Evolutionary conservation across 2,797 vertebrate genomes (phyloP), one percentile per base, ranked within the genome.

Genomic region (Neomorphus geoffroyi): DNA sequence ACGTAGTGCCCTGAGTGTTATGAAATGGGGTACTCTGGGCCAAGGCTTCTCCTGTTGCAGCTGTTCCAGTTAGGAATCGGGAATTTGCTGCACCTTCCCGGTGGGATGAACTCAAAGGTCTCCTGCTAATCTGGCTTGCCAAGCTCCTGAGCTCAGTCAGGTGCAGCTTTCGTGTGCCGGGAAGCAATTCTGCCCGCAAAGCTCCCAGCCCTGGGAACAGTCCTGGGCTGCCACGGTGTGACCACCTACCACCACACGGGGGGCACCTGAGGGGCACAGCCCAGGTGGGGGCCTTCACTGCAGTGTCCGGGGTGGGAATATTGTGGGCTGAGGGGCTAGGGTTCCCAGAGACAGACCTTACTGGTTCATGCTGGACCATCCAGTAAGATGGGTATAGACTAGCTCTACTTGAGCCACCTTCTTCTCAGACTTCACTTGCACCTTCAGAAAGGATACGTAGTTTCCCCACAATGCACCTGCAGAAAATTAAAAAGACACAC

Each of bases 191-290:
- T 65, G 22, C 7, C 12, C 72, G 33, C 23, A 51, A 45, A 86
- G 24, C 8, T 1, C 1, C 22, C 35, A 53, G 6, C 30, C 19
- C 32, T 41, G 65, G 32, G 21, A 14, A 35, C 0, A 0, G 6
- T 79, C 7, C n/a, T 33, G 77, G 61, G 11, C 54, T 91, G 43
- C 18, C 15, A 0, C 3, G 10, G 7, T 56, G 48, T 53, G 51
- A 33, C 18, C 30, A 45, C 15, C 24, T 67, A 13, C 18, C 8
- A 11, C 26, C 2, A 1, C 35, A 50, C 24, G 41, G 41, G 37
- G 9, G 28, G 8, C 35, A 62, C 0, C 0, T 0, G 14, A 60
- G 28, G 3, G 41, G 7, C 37, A n/a, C 6, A 50, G 67, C n/a
- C 73, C 60, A 43, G 4, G n/a, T 13, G 18, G 8, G 21, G 10